Evolutionary conservation across 2,797 vertebrate species (phyloP), one percentile per base, ranked within the genome.

Genomic region (Mus spretus): DNA sequence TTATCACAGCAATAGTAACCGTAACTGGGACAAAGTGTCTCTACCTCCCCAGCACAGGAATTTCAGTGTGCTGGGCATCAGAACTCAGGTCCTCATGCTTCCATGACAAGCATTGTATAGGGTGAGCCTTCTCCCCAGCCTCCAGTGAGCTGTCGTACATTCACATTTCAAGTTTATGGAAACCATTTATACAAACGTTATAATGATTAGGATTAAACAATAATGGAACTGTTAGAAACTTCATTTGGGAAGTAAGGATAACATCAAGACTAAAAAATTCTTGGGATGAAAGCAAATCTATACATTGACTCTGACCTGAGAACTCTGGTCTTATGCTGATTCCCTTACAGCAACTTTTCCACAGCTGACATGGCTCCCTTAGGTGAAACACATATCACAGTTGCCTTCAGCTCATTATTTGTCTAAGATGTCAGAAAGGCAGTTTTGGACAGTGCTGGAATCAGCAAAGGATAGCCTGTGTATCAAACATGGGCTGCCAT

Each of bases 151-250:
- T 44, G 61, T 57, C 47, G 91, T 55, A 79, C 28, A 95, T 70
- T 82, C 40, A 50, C 87, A 75, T 86, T 86, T 85, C 37, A n/a
- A 65, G 53, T 89, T 77, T 72, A 78, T 67, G 34, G 63, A 84
- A 95, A 50, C 47, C 9, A 63, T 55, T 63, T 26, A 20, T 86
- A 5, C 63, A 72, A 84, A 82, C 13, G 55, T 22, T 53, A 59
- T n/a, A 40, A 70, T 10, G 13, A 78, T 77, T 84, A 95, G 57
- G 63, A 93, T 72, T 85, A 93, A 95, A 87, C 57, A 89, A 84
- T 14, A 81, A 20, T 20, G 7, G 57, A 57, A 12, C 44, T 78
- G 6, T 61, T 57, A n/a, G 13, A 65, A 65, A 91, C 17, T 53
- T 67, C 31, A 91, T 63, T 37, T 67, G 40, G 77, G 40, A 77